phyloP scores from a whole-genome alignment of 2,797 vertebrate genomes.

The Zalophus californianus region DNA sequence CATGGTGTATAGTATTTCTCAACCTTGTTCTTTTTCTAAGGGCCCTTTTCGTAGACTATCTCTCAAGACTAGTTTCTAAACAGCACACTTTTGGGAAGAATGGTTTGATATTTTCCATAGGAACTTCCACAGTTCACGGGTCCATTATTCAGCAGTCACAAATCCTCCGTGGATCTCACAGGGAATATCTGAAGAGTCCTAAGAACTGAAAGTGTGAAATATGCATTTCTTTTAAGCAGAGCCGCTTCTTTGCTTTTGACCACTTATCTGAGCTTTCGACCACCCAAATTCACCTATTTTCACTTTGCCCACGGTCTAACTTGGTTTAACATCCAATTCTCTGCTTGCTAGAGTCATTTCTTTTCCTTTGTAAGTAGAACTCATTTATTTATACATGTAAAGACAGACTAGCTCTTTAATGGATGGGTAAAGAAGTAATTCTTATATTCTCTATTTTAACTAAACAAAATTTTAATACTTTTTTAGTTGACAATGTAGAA shows the following conservation, averaged over 20 bases:
- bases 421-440: neutral
- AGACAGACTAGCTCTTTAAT: neutral
- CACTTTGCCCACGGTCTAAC: neutral
- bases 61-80: constrained; percentile 32
- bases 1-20: neutral
- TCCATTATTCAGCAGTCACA: neutral
- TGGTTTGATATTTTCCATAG: constrained; percentile 2
- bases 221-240: neutral
- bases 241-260: neutral
- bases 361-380: constrained; percentile 22
- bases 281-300: neutral
- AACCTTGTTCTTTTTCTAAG: constrained; percentile 20
- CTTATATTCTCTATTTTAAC: neutral
- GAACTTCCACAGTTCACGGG: neutral
- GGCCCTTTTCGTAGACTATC: neutral
- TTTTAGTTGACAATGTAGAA: neutral
- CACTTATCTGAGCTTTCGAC: neutral
- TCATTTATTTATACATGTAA: neutral
- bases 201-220: neutral
- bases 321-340: neutral
- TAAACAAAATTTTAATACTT: neutral
- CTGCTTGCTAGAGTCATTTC: neutral
- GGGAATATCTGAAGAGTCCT: neutral
- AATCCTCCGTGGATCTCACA: neutral
- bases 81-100: neutral